phyloP scores from a whole-genome alignment of 2,888 invertebrate genomes.

The Junonia oenone region DNA sequence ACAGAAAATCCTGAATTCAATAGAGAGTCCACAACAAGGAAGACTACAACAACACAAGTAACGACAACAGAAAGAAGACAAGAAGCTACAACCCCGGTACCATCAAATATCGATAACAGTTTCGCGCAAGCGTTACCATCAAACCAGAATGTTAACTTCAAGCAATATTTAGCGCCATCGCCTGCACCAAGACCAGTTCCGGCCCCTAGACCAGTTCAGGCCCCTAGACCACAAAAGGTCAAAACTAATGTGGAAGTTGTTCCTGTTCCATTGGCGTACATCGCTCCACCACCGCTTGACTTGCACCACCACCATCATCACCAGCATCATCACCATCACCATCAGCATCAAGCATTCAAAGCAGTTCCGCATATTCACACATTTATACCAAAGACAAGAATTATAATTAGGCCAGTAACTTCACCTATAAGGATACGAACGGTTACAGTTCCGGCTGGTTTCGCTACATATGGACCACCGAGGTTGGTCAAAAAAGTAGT shows the following conservation, averaged over 20 bases:
- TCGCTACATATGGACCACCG: conserved; percentile 41
- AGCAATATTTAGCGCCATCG: conserved; percentile 45
- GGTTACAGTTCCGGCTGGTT: conserved; percentile 36
- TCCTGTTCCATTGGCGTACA: conserved; percentile 63
- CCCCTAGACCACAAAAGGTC: conserved; percentile 44
- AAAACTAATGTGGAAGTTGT: conserved; percentile 65
- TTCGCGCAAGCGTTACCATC: conserved; percentile 60
- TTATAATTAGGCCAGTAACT: conserved; percentile 54
- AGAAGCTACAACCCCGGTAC: conserved; percentile 50
- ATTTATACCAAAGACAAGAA: conserved; percentile 54
- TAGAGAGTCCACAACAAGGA: conserved; percentile 46
- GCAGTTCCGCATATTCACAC: conserved; percentile 47
- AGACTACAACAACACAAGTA: conserved; percentile 32
- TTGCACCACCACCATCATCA: conserved; percentile 41
- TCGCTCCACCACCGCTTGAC: conserved; percentile 58
- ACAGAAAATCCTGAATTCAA: conserved; percentile 48
- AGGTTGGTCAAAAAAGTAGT: conserved; percentile 33
- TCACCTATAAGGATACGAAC: conserved; percentile 39
- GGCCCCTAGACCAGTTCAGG: conserved; percentile 15
- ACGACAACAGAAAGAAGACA: conserved; percentile 46
- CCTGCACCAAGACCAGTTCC: conserved; percentile 28
- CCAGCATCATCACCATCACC: conserved; percentile 32
- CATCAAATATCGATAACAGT: conserved; percentile 56
- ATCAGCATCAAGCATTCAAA: conserved; percentile 30
- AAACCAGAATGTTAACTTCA: conserved; percentile 55